Percentiles rank a stretch among this genome's conserved stretches.
phyloP scores from a whole-genome alignment of 1,140 invertebrate species.

The Centruroides sculpturatus region DNA sequence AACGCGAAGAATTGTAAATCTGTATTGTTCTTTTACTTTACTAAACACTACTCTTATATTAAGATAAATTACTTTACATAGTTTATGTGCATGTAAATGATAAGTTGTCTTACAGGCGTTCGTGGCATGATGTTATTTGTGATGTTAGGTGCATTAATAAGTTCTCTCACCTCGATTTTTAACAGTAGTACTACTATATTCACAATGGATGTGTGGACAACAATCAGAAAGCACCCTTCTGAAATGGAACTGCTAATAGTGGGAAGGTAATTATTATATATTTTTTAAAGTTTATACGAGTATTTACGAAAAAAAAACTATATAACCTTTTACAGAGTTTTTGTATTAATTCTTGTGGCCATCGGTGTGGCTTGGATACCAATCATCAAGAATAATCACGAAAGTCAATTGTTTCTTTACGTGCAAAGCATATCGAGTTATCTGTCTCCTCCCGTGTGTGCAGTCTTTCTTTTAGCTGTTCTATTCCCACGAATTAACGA shows the following conservation, averaged over 20 bases:
- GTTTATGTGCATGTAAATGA: too few relatives aligned
- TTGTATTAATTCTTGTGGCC: conserved; percentile 33
- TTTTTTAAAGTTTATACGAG: too few relatives aligned
- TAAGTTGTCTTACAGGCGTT: conserved; percentile 4
- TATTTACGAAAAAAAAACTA: too few relatives aligned
- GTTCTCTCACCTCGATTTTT: conserved; percentile 39
- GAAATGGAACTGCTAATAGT: conserved; percentile 34
- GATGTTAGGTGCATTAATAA: conserved; percentile 40
- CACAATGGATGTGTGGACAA: conserved; percentile 38
- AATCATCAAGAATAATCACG: conserved; percentile 34
- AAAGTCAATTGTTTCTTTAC: conserved; percentile 37
- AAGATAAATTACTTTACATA: too few relatives aligned
- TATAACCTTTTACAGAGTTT: conserved; percentile 23
- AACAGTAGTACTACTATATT: conserved; percentile 39
- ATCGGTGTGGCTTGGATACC: conserved; percentile 38
- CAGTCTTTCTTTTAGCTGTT: conserved; percentile 34
- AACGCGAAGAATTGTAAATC: too few relatives aligned
- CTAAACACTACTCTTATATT: too few relatives aligned
- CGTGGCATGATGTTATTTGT: conserved; percentile 37
- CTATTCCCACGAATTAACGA: conserved; percentile 35
- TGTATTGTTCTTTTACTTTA: too few relatives aligned
- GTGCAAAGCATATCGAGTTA: conserved; percentile 37
- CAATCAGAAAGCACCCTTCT: conserved; percentile 26
- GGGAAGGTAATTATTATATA: conserved; percentile 27
- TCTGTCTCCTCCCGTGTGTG: conserved; percentile 37